Percentiles rank a stretch among this genome's conserved stretches.
phyloP scores from a whole-genome alignment of 2,888 invertebrate genomes.

The Julus scanicus region DNA sequence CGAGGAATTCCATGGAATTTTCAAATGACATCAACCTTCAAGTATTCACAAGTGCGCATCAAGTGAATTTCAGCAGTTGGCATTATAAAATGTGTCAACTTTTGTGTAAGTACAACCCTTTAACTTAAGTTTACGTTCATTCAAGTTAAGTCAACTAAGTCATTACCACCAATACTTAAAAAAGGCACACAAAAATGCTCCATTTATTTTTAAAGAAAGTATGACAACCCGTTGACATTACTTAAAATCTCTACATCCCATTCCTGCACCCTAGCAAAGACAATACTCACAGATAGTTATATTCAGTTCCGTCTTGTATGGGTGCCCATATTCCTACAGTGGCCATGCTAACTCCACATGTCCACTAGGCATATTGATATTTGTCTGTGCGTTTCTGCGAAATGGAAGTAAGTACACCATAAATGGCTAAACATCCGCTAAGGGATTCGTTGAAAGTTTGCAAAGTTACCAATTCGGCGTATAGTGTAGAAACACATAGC shows the following conservation, averaged over 20 bases:
- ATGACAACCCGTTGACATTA: too few species aligned
- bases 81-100: not conserved
- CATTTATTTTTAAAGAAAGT: too few species aligned
- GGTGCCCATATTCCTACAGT: slow-evolving; percentile 62
- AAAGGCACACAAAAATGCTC: too few species aligned
- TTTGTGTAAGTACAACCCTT: not conserved
- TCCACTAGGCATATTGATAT: not conserved
- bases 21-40: not conserved
- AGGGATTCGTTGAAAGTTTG: not conserved
- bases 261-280: not conserved
- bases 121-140: too few species aligned
- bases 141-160: too few species aligned
- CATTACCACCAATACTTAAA: too few species aligned
- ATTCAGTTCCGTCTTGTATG: slow-evolving; percentile 66
- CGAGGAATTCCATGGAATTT: too few species aligned
- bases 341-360: slow-evolving; percentile 62
- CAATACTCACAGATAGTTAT: slow-evolving; percentile 50
- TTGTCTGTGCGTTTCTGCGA: not conserved
- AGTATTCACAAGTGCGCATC: not conserved
- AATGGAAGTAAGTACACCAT: not conserved
- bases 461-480: not conserved
- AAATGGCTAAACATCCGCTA: not conserved
- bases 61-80: not conserved
- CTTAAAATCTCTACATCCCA: not conserved
- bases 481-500: not conserved